Conservation (phyloP, 2,113 vertebrate genomes). For the Corythornis cristatus region DNA sequence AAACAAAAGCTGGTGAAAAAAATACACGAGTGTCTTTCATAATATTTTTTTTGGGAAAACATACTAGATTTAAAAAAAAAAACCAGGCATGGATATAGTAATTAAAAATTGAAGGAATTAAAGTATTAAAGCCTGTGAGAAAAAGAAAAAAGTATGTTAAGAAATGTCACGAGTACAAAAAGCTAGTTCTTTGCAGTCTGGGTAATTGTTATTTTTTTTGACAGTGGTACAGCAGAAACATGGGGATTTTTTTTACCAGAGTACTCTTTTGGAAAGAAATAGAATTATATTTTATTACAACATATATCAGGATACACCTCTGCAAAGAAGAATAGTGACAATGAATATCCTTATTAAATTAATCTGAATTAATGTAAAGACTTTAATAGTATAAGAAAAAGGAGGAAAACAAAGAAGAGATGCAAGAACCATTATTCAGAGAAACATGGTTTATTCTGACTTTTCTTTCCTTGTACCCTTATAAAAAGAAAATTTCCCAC, state of each 20-base stretch:
- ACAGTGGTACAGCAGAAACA: not conserved
- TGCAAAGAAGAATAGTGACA: not conserved
- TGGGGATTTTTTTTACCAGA: not conserved
- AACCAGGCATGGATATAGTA: not conserved
- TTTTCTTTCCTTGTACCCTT: not conserved
- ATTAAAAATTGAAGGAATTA: not conserved
- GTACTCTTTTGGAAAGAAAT: not conserved
- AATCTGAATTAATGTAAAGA: constrained; percentile 20
- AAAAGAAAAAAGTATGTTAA: constrained; percentile 1
- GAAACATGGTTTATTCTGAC: not conserved
- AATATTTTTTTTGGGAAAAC: not conserved
- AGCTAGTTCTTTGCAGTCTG: not conserved
- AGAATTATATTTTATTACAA: constrained; percentile 2
- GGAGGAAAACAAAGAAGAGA: not conserved
- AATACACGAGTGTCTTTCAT: not conserved
- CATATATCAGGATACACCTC: constrained; percentile 25
- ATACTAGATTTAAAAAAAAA: not conserved
- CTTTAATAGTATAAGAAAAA: not conserved
- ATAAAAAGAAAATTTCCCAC: not conserved
- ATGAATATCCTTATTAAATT: constrained; percentile 46
- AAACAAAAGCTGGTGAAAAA: not conserved
- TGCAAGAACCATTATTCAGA: not conserved
- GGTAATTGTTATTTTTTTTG: constrained; percentile 13
- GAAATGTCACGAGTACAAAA: not conserved
- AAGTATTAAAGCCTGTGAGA: not conserved